Percentiles rank a stretch among this genome's conserved stretches.
Evolutionary conservation across 2,888 invertebrate genomes (phyloP).

Genomic region (Trissolcus japonicus): DNA sequence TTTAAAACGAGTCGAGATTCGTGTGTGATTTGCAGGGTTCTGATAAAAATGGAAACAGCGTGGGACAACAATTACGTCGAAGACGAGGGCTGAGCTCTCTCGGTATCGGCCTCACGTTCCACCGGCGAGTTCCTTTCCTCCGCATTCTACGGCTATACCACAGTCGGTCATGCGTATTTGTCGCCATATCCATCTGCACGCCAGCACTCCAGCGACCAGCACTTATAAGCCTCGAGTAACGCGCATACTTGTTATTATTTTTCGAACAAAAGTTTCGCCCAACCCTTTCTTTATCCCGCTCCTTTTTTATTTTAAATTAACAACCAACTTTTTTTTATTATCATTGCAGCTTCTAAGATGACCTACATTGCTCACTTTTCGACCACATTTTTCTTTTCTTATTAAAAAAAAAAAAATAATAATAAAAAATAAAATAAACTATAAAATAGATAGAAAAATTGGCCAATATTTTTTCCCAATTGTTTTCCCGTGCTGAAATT

Average conservation of each 20-base stretch:
- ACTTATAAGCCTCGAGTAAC: conserved; percentile 46
- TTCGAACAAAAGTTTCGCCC: conserved; percentile 10
- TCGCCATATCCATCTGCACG: conserved; percentile 49
- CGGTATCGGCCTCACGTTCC: conserved; percentile 53
- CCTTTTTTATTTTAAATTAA: too few relatives aligned
- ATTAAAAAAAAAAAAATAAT: too few relatives aligned
- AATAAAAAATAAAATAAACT: too few relatives aligned
- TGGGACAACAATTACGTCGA: conserved; percentile 61
- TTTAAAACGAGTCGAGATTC: neutral
- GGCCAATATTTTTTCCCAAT: too few relatives aligned
- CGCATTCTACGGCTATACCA: conserved; percentile 57
- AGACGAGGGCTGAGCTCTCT: conserved; percentile 56
- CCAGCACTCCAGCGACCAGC: conserved; percentile 36
- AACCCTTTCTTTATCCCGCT: too few relatives aligned
- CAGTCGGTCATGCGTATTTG: conserved; percentile 59
- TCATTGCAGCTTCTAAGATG: too few relatives aligned
- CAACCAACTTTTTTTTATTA: too few relatives aligned
- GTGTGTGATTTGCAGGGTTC: conserved; percentile 10
- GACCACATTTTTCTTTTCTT: too few relatives aligned
- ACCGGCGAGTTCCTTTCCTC: conserved; percentile 47
- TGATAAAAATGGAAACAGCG: conserved; percentile 27
- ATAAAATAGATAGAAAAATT: too few relatives aligned
- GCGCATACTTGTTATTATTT: conserved; percentile 38
- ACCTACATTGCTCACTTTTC: too few relatives aligned
- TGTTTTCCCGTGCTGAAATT: too few relatives aligned